Conservation (phyloP, 2,113 vertebrate species). For the Monopterus albus region DNA sequence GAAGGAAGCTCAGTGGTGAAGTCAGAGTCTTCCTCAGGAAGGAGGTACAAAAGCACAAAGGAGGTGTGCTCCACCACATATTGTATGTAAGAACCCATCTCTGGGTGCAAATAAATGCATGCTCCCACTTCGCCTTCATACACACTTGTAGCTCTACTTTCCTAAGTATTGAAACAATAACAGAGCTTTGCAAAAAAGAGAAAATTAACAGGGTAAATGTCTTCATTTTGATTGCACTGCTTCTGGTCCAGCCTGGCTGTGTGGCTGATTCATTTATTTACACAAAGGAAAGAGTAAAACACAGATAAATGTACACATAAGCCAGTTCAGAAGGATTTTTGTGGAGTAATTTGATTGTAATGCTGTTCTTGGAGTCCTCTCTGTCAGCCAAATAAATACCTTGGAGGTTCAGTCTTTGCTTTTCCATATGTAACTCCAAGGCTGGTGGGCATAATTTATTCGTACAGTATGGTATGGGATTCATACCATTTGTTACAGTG, state of each 20-base stretch:
- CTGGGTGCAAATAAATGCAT: background rate
- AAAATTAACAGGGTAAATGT: background rate
- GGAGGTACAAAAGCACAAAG: slow-evolving; percentile 26
- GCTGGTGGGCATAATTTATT: slow-evolving; percentile 2
- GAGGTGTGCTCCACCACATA: slow-evolving; percentile 25
- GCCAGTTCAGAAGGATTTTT: background rate
- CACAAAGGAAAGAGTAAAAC: slow-evolving; percentile 3
- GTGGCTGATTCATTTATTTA: slow-evolving; percentile 48
- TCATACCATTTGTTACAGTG: no score
- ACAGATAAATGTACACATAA: slow-evolving; percentile 18
- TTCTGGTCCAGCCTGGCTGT: background rate
- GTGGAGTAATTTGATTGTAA: background rate
- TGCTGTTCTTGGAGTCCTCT: background rate
- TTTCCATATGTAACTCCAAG: background rate
- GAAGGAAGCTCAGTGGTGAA: background rate
- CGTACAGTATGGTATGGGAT: background rate
- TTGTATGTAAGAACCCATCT: background rate
- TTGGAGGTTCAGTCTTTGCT: slow-evolving; percentile 15
- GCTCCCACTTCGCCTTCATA: no score
- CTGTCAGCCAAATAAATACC: slow-evolving; percentile 39
- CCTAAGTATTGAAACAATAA: slow-evolving; percentile 6
- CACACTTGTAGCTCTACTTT: background rate
- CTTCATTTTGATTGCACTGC: background rate
- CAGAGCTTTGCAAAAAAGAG: background rate
- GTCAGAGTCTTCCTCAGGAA: no score